A percentile compares a stretch with the other conserved stretches of the same genome.
phyloP scores from a whole-genome alignment of 2,888 invertebrate species.

The Abrostola tripartita region DNA sequence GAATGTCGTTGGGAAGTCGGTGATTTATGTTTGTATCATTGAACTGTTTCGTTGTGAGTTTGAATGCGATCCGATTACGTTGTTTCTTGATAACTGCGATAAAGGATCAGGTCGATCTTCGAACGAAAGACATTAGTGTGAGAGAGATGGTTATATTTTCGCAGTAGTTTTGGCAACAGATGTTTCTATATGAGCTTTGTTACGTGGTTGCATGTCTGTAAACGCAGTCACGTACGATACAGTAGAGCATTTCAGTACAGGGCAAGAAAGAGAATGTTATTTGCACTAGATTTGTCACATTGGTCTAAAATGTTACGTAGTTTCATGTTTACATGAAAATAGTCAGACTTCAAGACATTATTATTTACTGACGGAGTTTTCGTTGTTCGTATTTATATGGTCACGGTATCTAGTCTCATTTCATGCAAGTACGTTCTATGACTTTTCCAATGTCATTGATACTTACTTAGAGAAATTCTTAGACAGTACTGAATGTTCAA shows the following conservation, averaged over 20 bases:
- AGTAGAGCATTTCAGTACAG: background rate
- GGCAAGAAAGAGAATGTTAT: background rate
- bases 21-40: constrained; percentile 55
- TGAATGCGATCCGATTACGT: constrained; percentile 17
- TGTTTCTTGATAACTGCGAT: constrained; percentile 9
- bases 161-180: too few relatives aligned
- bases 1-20: constrained; percentile 50
- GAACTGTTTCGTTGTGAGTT: constrained; percentile 40
- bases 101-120: background rate
- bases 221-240: background rate
- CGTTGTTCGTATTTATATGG: too few relatives aligned
- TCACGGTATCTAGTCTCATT: too few relatives aligned
- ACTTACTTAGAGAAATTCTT: too few relatives aligned
- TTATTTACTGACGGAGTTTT: too few relatives aligned
- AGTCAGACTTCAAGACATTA: too few relatives aligned
- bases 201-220: background rate
- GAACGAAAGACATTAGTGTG: background rate
- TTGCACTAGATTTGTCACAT: background rate
- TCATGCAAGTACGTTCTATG: too few relatives aligned
- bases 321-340: too few relatives aligned
- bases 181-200: too few relatives aligned
- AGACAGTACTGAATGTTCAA: too few relatives aligned
- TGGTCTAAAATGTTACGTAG: too few relatives aligned
- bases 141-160: background rate
- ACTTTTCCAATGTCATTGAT: too few relatives aligned